Evolutionary conservation across 2,888 invertebrate genomes (phyloP), one percentile per base, ranked within the genome.

Genomic region (Epinotia nisella): DNA sequence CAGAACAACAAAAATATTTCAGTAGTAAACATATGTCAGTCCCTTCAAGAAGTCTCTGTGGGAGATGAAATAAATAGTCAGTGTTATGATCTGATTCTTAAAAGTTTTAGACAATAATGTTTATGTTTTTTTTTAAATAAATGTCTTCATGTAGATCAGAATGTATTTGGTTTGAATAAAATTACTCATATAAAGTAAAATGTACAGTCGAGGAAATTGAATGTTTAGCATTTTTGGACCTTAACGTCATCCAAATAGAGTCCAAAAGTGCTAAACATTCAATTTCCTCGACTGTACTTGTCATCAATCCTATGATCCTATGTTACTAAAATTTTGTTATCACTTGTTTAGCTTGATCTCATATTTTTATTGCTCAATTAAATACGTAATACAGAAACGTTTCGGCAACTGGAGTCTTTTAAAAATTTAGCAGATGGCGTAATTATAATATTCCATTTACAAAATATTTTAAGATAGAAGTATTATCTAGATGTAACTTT

Each of bases 361-460:
- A 76, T 76, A 75, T 75, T 69, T 17, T 79, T 68, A 75, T 80
- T 81, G 81, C 82, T 82, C 80, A 81, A 80, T 29, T 73, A 75
- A 66, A 61, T 62, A 75, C 56, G 56, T 55, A 59, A 72, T 41
- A 35, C 66, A 39, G 58, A 66, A 61, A 62, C 19, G 19, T 45
- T 41, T 76, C 74, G 75, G 74, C 61, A 59, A 70, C 70, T 67
- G 29, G 24, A 74, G 65, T 76, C 61, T 69, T 58, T 24, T 71
- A 45, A 68, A 68, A 60, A 64, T 58, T n/a, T 69, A 56, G 72
- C 59, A 60, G 64, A 70, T 62, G 45, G 78, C 77, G 77, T 80
- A 82, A 80, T 86, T 85, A 84, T 88, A 90, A 91, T 92, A 92
- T 92, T 93, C 92, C 93, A 93, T 91, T 89, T 91, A 92, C 92